These are phyloP conservation scores for Crotalus helleri DNA, from an alignment of 2,113 vertebrate genomes.

Conservation along the genomic window DNA sequence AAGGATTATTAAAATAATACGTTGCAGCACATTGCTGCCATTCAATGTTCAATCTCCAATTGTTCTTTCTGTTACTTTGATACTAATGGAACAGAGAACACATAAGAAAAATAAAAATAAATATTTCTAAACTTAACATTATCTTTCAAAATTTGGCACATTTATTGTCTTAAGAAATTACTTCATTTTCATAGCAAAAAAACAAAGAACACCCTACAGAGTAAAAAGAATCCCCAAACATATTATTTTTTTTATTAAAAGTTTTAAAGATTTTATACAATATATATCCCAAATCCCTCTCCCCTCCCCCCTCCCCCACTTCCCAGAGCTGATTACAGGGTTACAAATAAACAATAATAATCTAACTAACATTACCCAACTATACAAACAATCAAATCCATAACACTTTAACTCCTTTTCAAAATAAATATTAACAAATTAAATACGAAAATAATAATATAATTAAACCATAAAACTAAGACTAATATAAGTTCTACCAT, in stretches of 20 bases:
- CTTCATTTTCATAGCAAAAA: not conserved
- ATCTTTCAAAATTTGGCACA: not conserved
- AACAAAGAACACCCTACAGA: not conserved
- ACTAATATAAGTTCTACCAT: too few relatives aligned
- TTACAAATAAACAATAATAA: too few relatives aligned
- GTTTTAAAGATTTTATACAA: too few relatives aligned
- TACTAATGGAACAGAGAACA: not conserved
- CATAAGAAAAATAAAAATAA: not conserved
- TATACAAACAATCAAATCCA: too few relatives aligned
- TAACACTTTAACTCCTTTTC: too few relatives aligned
- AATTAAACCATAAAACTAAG: too few relatives aligned
- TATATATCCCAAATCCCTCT: too few relatives aligned
- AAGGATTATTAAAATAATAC: not conserved
- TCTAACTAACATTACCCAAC: too few relatives aligned
- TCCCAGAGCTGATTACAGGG: too few relatives aligned
- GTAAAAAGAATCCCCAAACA: not conserved
- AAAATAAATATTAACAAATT: too few relatives aligned
- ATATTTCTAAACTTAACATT: not conserved
- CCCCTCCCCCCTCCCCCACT: too few relatives aligned
- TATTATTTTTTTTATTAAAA: not conserved
- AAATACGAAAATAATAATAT: too few relatives aligned
- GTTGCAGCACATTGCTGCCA: not conserved
- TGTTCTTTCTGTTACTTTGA: not conserved
- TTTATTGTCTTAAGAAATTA: not conserved
- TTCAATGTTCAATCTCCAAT: not conserved